Evolutionary conservation across 2,113 vertebrate species (phyloP).

Genomic region (Natator depressus): DNA sequence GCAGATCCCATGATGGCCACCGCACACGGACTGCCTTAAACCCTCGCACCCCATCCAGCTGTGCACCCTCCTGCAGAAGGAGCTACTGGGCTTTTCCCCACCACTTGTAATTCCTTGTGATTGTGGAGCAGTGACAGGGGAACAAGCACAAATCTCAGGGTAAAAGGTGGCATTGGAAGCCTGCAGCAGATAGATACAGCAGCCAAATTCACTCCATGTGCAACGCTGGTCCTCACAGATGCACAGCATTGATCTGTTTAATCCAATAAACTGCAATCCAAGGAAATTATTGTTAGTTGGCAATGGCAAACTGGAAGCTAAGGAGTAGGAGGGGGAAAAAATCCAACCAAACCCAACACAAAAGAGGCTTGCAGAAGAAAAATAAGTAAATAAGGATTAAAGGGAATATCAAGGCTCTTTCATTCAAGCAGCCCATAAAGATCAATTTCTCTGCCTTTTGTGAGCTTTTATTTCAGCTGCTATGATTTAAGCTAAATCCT

Average conservation of each 20-base stretch:
- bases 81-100: not conserved
- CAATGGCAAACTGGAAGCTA: not conserved
- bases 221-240: not conserved
- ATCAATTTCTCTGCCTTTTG: slow-evolving; percentile 42
- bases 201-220: fast-evolving
- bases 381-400: slow-evolving; percentile 43
- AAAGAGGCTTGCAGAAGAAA: slow-evolving; percentile 13
- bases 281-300: not conserved
- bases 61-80: fast-evolving
- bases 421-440: slow-evolving; percentile 36
- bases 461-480: slow-evolving; percentile 39
- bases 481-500: slow-evolving; percentile 49
- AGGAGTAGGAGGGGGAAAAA: not conserved
- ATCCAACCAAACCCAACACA: not conserved
- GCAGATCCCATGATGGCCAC: not conserved
- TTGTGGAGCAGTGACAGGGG: not conserved
- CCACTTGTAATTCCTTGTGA: not conserved
- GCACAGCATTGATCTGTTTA: not conserved
- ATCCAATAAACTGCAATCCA: not conserved
- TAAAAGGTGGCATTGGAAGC: not conserved
- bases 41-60: too few species aligned
- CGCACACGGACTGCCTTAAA: too few species aligned
- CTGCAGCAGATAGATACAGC: fast-evolving
- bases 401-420: slow-evolving; percentile 15
- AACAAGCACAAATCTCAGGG: not conserved